phyloP scores from a whole-genome alignment of 1,140 invertebrate genomes.

The Dinothrombium tinctorium region DNA sequence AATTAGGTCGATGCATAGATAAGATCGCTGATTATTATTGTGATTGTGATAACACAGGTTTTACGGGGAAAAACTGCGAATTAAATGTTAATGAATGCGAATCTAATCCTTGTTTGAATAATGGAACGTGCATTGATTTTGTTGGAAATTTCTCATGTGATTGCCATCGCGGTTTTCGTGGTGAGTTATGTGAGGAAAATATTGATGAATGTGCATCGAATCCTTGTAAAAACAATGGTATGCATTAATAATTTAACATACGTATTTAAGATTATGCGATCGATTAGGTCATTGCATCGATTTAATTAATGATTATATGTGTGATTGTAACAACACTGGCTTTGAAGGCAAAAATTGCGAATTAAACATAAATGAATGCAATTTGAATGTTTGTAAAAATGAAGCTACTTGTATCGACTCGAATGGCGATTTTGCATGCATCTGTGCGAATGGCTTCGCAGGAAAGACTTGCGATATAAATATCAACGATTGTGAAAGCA shows the following conservation, averaged over 20 bases:
- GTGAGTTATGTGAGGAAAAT: constrained; percentile 49
- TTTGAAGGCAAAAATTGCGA: constrained; percentile 72
- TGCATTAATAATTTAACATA: too few relatives aligned
- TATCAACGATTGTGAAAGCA: constrained; percentile 31
- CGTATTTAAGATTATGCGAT: too few relatives aligned
- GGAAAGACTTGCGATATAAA: constrained; percentile 22
- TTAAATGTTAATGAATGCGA: neutral
- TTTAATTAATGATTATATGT: constrained; percentile 11
- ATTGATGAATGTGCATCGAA: constrained; percentile 53
- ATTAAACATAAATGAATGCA: constrained; percentile 73
- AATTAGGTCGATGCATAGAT: too few relatives aligned
- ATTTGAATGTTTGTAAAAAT: constrained; percentile 52
- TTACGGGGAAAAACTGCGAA: constrained; percentile 59
- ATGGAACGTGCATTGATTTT: neutral
- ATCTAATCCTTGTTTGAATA: neutral
- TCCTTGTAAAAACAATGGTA: constrained; percentile 81
- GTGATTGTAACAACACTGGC: constrained; percentile 31
- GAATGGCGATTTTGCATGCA: constrained; percentile 14
- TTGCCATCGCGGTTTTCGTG: constrained; percentile 51
- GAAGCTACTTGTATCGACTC: constrained; percentile 82
- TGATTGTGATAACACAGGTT: too few relatives aligned
- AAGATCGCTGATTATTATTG: constrained; percentile 10
- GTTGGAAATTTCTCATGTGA: constrained; percentile 5
- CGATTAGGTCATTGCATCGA: neutral
- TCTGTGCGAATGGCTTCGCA: constrained; percentile 5